These are phyloP conservation scores for Pterobdella sp. DNA, from an alignment of 2,888 invertebrate genomes.

Conservation along the genomic window DNA sequence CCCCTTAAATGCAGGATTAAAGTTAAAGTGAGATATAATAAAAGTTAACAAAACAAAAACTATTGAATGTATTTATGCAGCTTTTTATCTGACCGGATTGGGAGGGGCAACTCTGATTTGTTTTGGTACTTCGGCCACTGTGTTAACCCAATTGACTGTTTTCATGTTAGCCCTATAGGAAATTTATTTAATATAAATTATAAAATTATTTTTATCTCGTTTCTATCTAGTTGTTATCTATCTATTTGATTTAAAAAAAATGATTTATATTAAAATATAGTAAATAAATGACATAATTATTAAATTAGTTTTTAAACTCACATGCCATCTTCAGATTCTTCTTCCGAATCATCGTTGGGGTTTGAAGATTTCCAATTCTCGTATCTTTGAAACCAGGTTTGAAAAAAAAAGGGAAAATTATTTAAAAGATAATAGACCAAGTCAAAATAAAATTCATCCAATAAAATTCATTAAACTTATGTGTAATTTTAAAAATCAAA, in stretches of 20 bases:
- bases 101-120: slow-evolving; percentile 2
- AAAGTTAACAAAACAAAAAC: too few species aligned
- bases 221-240: too few species aligned
- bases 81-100: neutral
- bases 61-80: too few species aligned
- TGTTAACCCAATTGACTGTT: slow-evolving; percentile 6
- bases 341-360: slow-evolving; percentile 18
- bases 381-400: too few species aligned
- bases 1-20: too few species aligned
- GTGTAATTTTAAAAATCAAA: neutral
- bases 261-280: too few species aligned
- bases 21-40: too few species aligned
- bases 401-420: neutral
- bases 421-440: neutral
- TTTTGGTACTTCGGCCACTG: neutral
- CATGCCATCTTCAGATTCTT: slow-evolving; percentile 20
- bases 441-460: neutral
- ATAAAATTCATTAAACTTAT: neutral
- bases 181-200: too few species aligned
- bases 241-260: too few species aligned
- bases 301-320: too few species aligned
- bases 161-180: neutral
- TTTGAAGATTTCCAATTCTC: slow-evolving; percentile 15
- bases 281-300: too few species aligned
- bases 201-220: too few species aligned